Percentiles rank a stretch among this genome's conserved stretches.
phyloP scores from a whole-genome alignment of 2,797 vertebrate genomes.

The Alectoris magna region DNA sequence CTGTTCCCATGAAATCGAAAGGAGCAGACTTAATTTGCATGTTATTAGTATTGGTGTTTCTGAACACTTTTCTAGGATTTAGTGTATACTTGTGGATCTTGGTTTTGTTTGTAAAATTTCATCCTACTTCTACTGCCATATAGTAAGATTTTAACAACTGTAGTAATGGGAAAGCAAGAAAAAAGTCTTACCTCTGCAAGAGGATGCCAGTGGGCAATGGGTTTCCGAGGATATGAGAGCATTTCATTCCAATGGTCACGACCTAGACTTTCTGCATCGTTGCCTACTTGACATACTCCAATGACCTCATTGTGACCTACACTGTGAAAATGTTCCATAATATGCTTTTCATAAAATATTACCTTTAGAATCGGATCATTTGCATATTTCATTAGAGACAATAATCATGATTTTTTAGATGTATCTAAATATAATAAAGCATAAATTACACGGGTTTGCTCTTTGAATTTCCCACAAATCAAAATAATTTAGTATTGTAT shows the following conservation, averaged over 20 bases:
- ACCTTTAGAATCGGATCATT: neutral
- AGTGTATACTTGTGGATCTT: neutral
- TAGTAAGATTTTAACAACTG: neutral
- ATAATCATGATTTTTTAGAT: fast-evolving
- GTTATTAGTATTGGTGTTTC: neutral
- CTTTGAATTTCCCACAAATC: neutral
- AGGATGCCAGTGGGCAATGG: slow-evolving; percentile 98
- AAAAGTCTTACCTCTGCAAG: slow-evolving; percentile 91
- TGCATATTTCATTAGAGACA: neutral
- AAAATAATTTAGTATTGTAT: neutral
- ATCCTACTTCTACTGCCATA: neutral
- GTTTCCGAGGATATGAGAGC: slow-evolving; percentile 96
- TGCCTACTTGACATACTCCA: slow-evolving; percentile 97
- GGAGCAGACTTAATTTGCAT: neutral
- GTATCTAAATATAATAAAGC: neutral
- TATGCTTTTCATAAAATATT: slow-evolving; percentile 79
- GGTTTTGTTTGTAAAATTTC: neutral
- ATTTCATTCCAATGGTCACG: slow-evolving; percentile 99
- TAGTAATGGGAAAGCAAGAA: neutral
- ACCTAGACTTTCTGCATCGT: slow-evolving; percentile 92
- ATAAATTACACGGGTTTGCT: neutral
- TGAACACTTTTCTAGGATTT: slow-evolving; percentile 1
- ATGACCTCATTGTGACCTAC: slow-evolving; percentile 99
- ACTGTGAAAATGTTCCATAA: slow-evolving; percentile 87
- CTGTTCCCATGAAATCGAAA: slow-evolving; percentile 16